Evolutionary conservation across 2,113 vertebrate species (phyloP).

Genomic region (Sminthopsis crassicaudata): DNA sequence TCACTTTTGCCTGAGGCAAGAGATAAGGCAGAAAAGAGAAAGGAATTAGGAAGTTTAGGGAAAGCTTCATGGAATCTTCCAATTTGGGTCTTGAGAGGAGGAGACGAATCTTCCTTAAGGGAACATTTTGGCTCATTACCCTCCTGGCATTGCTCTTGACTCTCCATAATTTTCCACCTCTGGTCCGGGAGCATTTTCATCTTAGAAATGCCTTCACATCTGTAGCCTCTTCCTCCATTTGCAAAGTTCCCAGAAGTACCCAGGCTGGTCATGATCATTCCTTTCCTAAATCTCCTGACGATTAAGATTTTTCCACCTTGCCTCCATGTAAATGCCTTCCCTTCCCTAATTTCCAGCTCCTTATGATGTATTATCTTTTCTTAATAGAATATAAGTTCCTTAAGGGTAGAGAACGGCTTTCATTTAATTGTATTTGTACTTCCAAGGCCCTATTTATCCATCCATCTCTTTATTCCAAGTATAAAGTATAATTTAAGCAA

Average conservation of each 20-base stretch:
- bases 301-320: background rate
- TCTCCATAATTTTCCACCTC: background rate
- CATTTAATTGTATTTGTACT: background rate
- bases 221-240: background rate
- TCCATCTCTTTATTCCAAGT: background rate
- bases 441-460: background rate
- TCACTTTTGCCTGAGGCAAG: background rate
- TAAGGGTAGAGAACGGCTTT: background rate
- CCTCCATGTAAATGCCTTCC: background rate
- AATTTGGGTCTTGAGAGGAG: background rate
- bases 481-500: background rate
- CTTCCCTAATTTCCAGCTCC: background rate
- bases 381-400: background rate
- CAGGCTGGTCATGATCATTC: background rate
- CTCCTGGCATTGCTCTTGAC: background rate
- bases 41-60: background rate
- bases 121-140: background rate
- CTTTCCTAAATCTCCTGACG: background rate
- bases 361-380: background rate
- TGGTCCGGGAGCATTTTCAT: background rate
- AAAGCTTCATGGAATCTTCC: background rate
- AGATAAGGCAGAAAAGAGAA: background rate
- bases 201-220: background rate
- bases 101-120: background rate
- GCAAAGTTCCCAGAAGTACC: background rate